A percentile compares a stretch with the other conserved stretches of the same genome.
Evolutionary conservation across 2,888 invertebrate genomes (phyloP).

Genomic region (Lasioglossum morio): DNA sequence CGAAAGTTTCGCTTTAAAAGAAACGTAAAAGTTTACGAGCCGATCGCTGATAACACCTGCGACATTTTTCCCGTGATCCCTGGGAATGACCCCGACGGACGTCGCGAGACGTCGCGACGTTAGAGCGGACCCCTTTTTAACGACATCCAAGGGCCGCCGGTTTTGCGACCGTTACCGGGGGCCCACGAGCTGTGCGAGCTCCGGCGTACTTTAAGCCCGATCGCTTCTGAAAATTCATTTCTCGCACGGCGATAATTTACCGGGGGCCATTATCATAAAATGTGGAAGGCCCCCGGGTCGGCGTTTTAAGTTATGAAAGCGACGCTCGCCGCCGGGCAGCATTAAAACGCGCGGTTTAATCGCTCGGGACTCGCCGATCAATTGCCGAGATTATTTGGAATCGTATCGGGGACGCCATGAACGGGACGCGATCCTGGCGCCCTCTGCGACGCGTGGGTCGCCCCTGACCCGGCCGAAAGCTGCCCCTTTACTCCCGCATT

Average conservation of each 20-base stretch:
- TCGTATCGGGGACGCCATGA: conserved; percentile 67
- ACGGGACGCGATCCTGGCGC: neutral
- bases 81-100: conserved; percentile 1
- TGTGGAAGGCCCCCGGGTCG: conserved; percentile 59
- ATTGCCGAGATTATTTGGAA: conserved; percentile 74
- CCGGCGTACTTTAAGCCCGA: conserved; percentile 53
- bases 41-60: conserved; percentile 50
- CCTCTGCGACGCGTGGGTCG: conserved; percentile 28
- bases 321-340: conserved; percentile 51
- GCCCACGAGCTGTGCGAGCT: conserved; percentile 1
- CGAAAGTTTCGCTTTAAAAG: conserved; percentile 50
- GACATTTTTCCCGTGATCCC: conserved; percentile 29
- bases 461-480: neutral
- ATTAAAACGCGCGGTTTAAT: conserved; percentile 73
- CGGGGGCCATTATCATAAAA: conserved; percentile 69
- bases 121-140: conserved; percentile 51
- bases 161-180: neutral
- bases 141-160: conserved; percentile 23
- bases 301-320: conserved; percentile 71
- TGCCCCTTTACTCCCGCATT: no score
- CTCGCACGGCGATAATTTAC: conserved; percentile 70
- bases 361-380: conserved; percentile 64
- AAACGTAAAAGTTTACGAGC: conserved; percentile 52
- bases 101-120: conserved; percentile 36
- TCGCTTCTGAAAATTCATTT: conserved; percentile 68